phyloP scores from a whole-genome alignment of 2,797 vertebrate genomes.

The Anguilla megastoma region DNA sequence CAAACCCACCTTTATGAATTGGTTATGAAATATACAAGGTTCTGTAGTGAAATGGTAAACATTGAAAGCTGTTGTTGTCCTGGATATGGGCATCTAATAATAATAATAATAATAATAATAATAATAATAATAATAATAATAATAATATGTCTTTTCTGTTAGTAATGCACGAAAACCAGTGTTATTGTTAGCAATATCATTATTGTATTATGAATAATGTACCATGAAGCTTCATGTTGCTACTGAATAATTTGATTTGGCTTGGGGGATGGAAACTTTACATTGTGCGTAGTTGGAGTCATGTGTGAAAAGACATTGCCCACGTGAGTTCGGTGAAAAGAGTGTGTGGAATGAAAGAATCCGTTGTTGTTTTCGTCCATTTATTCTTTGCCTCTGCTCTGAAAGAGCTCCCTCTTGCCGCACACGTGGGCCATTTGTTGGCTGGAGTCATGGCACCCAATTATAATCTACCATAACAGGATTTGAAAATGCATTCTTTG shows the following conservation, averaged over 20 bases:
- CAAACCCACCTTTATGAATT: background rate
- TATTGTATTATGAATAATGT: background rate
- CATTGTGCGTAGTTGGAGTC: background rate
- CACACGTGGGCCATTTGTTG: constrained; percentile 61
- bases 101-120: background rate
- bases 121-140: background rate
- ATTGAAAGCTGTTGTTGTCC: background rate
- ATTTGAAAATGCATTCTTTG: constrained; percentile 61
- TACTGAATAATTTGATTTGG: constrained; percentile 25
- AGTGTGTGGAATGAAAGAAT: constrained; percentile 53
- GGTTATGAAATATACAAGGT: background rate
- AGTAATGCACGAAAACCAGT: background rate
- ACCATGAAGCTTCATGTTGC: background rate
- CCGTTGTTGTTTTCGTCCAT: constrained; percentile 51
- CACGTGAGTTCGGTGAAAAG: constrained; percentile 34
- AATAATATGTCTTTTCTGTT: background rate
- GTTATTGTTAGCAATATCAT: background rate
- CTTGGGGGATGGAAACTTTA: background rate
- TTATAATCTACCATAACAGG: constrained; percentile 64
- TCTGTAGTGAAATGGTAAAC: background rate
- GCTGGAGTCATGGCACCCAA: constrained; percentile 62
- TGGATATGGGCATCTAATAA: background rate
- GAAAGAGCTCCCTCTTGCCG: constrained; percentile 8
- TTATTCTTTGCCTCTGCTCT: background rate
- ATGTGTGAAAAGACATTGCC: constrained; percentile 40